A percentile compares a stretch with the other conserved stretches of the same genome.
phyloP scores from a whole-genome alignment of 2,888 invertebrate genomes.

The Rhyacophila evoluta region DNA sequence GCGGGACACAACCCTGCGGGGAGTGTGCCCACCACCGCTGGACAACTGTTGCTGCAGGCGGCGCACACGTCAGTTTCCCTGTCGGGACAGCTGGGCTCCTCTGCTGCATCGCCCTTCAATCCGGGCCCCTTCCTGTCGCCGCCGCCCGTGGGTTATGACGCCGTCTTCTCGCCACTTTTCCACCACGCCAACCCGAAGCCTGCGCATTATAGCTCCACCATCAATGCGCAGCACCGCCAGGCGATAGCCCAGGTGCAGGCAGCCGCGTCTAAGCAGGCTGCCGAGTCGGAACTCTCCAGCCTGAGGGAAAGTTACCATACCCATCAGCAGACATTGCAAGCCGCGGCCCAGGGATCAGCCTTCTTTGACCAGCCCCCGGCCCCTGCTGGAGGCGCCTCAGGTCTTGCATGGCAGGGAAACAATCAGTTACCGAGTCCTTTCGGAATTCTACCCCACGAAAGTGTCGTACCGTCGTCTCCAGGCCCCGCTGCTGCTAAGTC shows the following conservation, averaged over 20 bases:
- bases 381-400: constrained; percentile 66
- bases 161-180: constrained; percentile 85
- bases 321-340: constrained; percentile 68
- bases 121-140: constrained; percentile 81
- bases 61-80: constrained; percentile 72
- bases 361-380: constrained; percentile 78
- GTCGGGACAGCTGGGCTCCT: constrained; percentile 74
- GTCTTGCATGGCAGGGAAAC: constrained; percentile 81
- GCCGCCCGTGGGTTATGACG: constrained; percentile 82
- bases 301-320: constrained; percentile 72
- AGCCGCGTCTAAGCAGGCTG: constrained; percentile 69
- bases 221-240: constrained; percentile 78
- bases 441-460: constrained; percentile 83
- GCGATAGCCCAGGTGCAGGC: constrained; percentile 70
- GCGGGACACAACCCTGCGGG: constrained; percentile 63
- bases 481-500: constrained; percentile 73
- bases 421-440: constrained; percentile 79
- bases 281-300: constrained; percentile 71
- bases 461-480: constrained; percentile 76
- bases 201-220: constrained; percentile 77
- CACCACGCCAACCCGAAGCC: constrained; percentile 83
- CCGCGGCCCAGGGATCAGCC: constrained; percentile 70
- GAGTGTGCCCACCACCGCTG: constrained; percentile 75
- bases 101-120: constrained; percentile 75
- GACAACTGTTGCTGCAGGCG: constrained; percentile 76